Evolutionary conservation across 2,888 invertebrate species (phyloP).

Genomic region (Corythucha ciliata): DNA sequence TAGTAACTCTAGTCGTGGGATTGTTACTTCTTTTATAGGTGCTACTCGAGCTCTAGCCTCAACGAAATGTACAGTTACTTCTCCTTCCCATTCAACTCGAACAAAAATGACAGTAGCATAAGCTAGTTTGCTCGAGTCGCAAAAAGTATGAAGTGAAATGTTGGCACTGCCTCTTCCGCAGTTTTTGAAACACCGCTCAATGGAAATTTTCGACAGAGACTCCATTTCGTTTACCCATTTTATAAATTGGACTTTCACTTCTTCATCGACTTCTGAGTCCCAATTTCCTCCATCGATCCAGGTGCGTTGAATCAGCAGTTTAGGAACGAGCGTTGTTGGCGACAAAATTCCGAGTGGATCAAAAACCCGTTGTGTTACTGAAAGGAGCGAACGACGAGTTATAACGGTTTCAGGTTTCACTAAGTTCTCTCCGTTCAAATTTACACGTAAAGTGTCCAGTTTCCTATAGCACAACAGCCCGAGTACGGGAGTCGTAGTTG

Average conservation of each 20-base stretch:
- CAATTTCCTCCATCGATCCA: constrained; percentile 18
- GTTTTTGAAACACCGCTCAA: neutral
- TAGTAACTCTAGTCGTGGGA: constrained; percentile 38
- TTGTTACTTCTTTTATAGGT: constrained; percentile 34
- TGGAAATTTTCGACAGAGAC: neutral
- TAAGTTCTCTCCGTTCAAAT: neutral
- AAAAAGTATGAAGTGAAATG: constrained; percentile 34
- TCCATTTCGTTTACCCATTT: constrained; percentile 7
- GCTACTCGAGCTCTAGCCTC: constrained; percentile 37
- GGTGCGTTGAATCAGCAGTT: constrained; percentile 32
- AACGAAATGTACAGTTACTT: constrained; percentile 32
- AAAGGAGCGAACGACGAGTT: constrained; percentile 14
- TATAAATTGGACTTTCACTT: neutral
- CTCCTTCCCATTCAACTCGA: constrained; percentile 25
- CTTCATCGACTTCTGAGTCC: constrained; percentile 9
- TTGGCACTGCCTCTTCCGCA: neutral
- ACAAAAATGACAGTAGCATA: constrained; percentile 37
- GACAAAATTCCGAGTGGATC: constrained; percentile 34
- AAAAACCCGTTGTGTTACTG: constrained; percentile 31
- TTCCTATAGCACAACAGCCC: constrained; percentile 11
- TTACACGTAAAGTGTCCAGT: neutral
- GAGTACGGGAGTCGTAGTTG: neutral
- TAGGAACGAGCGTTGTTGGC: constrained; percentile 30
- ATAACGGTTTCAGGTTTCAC: neutral
- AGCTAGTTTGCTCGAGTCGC: constrained; percentile 36